Conservation (phyloP, 2,888 invertebrate genomes). For the Cataglyphis rosenhaueri region DNA sequence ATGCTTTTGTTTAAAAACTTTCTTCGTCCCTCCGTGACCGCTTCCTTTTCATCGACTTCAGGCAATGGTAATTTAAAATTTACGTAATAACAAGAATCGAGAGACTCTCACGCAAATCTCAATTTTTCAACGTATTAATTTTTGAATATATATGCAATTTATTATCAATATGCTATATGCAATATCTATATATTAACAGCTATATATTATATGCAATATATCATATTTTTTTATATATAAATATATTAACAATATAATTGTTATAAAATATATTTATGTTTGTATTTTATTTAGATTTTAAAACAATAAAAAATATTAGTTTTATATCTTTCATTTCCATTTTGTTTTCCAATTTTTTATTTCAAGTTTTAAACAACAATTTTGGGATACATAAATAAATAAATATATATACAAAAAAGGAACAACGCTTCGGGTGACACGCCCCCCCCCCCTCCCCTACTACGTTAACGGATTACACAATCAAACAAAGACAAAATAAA, state of each 20-base stretch:
- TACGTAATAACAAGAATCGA: not conserved
- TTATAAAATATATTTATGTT: not conserved
- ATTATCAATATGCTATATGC: not conserved
- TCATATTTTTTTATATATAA: not conserved
- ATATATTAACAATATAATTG: not conserved
- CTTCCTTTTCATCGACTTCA: not conserved
- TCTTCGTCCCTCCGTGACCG: not conserved
- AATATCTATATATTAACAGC: too few species aligned
- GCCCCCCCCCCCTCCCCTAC: not conserved
- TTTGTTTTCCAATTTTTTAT: not conserved
- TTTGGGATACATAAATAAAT: not conserved
- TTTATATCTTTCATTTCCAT: not conserved
- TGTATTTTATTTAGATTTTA: not conserved
- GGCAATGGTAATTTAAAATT: conserved; percentile 5
- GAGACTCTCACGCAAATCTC: not conserved
- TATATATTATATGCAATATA: not conserved
- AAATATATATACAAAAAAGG: not conserved
- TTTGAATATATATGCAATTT: not conserved
- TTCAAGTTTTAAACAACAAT: not conserved
- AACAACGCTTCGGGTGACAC: not conserved
- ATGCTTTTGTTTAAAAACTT: conserved; percentile 10
- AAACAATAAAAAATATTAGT: not conserved
- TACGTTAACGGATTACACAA: not conserved
- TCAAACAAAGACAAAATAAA: not conserved
- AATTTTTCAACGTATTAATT: not conserved